A percentile compares a stretch with the other conserved stretches of the same genome.
phyloP scores from a whole-genome alignment of 2,113 vertebrate species.

The Pedetes capensis region DNA sequence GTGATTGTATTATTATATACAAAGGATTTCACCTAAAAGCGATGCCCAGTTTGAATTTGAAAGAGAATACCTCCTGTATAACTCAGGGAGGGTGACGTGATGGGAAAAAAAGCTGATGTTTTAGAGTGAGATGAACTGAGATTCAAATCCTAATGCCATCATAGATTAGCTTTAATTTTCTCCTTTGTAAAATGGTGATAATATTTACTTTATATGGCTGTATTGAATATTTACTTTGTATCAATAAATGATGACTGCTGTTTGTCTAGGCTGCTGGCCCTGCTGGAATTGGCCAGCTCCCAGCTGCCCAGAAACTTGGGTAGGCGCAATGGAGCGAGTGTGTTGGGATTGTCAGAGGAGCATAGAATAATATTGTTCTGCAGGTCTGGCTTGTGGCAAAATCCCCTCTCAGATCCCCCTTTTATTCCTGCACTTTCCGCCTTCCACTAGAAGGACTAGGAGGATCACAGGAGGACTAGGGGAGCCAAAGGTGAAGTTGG shows the following conservation, averaged over 20 bases:
- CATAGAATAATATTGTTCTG: constrained; percentile 38
- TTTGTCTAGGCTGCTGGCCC: constrained; percentile 51
- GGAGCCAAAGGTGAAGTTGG: neutral
- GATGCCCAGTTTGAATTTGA: neutral
- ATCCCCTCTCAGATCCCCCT: neutral
- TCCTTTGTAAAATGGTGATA: constrained; percentile 66
- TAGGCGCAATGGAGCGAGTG: constrained; percentile 34
- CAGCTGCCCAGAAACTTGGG: constrained; percentile 46
- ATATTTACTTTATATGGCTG: constrained; percentile 57
- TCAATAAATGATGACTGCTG: constrained; percentile 49
- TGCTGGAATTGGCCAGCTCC: constrained; percentile 33
- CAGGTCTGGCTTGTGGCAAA: constrained; percentile 23
- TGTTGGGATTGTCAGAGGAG: constrained; percentile 22
- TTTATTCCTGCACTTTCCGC: neutral
- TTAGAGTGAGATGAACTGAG: constrained; percentile 35
- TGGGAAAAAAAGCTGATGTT: constrained; percentile 24
- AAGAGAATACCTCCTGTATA: neutral
- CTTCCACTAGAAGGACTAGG: neutral
- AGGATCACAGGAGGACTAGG: neutral
- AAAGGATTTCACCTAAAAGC: constrained; percentile 42
- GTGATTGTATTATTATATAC: too few relatives aligned
- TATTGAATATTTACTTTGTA: constrained; percentile 63
- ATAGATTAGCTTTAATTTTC: constrained; percentile 60
- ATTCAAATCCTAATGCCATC: constrained; percentile 33
- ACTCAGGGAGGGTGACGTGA: too few relatives aligned